Conservation (phyloP, 2,113 vertebrate genomes). For the Rhea americana region DNA sequence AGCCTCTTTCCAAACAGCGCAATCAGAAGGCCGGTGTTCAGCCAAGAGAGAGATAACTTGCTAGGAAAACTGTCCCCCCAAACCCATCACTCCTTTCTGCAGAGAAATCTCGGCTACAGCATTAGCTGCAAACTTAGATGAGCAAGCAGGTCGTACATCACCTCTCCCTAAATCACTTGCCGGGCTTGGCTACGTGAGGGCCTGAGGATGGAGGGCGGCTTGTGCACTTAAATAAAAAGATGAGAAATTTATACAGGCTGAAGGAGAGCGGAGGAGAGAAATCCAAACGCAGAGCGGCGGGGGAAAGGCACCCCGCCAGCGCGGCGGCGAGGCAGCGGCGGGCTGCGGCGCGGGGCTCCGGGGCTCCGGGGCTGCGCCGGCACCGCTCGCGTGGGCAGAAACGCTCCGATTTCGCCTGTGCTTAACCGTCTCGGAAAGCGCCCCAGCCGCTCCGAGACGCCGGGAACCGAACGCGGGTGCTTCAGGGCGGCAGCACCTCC, state of each 20-base stretch:
- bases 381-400: neutral
- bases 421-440: neutral
- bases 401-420: neutral
- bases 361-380: neutral
- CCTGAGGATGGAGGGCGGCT: neutral
- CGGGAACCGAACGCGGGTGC: neutral
- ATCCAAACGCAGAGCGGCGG: neutral
- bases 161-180: neutral
- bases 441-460: neutral
- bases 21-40: constrained; percentile 9
- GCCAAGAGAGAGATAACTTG: neutral
- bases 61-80: neutral
- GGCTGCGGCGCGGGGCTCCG: neutral
- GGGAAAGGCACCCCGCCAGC: neutral
- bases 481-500: neutral
- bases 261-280: neutral
- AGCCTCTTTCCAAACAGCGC: neutral
- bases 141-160: constrained; percentile 52
- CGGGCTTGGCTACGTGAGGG: neutral
- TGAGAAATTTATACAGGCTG: neutral
- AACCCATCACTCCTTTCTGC: neutral
- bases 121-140: constrained; percentile 22
- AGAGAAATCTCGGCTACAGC: neutral
- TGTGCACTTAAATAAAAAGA: neutral
- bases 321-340: neutral